Evolutionary conservation across 2,797 vertebrate species (phyloP).

Genomic region (Malacoraja senta): DNA sequence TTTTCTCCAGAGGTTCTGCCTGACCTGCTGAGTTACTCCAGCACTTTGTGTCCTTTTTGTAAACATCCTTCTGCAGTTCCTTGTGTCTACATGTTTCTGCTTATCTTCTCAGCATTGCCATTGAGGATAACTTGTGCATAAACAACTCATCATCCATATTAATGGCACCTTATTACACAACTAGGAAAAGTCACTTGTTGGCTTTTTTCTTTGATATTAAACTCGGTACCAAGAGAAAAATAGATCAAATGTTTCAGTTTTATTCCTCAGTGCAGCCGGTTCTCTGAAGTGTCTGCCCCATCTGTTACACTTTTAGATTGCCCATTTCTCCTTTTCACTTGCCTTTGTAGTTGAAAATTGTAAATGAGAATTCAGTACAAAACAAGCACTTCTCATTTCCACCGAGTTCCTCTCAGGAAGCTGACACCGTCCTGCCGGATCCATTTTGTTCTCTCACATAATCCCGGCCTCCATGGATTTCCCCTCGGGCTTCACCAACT

Average conservation of each 20-base stretch:
- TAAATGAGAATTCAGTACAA: neutral
- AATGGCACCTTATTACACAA: constrained; percentile 5
- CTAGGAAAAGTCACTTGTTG: neutral
- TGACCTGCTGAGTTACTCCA: too few species aligned
- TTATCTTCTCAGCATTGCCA: neutral
- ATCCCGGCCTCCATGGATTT: neutral
- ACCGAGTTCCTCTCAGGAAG: neutral
- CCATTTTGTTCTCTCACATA: neutral
- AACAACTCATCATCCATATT: constrained; percentile 12
- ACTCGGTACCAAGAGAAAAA: neutral
- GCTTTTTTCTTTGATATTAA: constrained; percentile 6
- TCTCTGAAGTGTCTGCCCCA: constrained; percentile 1
- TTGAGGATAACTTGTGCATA: neutral
- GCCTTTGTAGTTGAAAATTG: constrained; percentile 10
- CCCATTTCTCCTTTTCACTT: neutral
- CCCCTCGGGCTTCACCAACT: neutral
- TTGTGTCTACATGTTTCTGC: too few species aligned
- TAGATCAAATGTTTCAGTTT: constrained; percentile 34
- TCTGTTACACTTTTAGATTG: neutral
- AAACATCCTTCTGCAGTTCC: too few species aligned
- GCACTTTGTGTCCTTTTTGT: too few species aligned
- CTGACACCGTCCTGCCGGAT: neutral
- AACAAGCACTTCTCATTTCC: neutral
- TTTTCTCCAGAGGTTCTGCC: too few species aligned
- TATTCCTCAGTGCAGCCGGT: neutral